These are phyloP conservation scores for Mimachlamys varia DNA, from an alignment of 2,888 invertebrate species.

Conservation along the genomic window DNA sequence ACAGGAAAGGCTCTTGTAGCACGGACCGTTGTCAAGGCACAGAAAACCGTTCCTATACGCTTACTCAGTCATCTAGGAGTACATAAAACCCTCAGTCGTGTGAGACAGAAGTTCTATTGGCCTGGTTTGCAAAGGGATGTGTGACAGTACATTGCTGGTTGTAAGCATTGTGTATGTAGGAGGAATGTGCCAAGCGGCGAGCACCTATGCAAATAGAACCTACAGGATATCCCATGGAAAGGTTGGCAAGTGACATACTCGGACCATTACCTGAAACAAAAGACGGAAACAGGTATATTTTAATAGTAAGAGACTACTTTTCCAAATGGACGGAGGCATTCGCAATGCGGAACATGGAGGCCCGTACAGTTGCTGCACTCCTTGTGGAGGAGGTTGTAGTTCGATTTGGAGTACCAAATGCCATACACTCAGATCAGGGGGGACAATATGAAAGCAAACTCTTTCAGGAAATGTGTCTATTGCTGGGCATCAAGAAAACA, in stretches of 20 bases:
- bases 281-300: no score
- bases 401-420: conserved; percentile 43
- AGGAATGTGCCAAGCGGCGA: neutral
- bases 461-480: conserved; percentile 32
- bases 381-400: conserved; percentile 41
- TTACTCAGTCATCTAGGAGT: conserved; percentile 41
- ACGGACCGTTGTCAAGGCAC: conserved; percentile 33
- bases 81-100: conserved; percentile 41
- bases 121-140: no score
- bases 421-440: conserved; percentile 38
- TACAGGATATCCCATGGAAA: conserved; percentile 43
- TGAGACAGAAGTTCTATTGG: no score
- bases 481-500: conserved; percentile 37
- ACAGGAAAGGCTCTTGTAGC: no score
- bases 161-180: no score
- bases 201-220: conserved; percentile 42
- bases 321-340: conserved; percentile 45
- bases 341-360: conserved; percentile 44
- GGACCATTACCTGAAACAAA: conserved; percentile 42
- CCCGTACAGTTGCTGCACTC: conserved; percentile 24
- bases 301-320: conserved; percentile 45
- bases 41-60: conserved; percentile 32
- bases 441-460: conserved; percentile 37
- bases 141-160: no score
- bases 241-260: conserved; percentile 42